Conservation (phyloP, 2,113 vertebrate species). For the Plecotus auritus region DNA sequence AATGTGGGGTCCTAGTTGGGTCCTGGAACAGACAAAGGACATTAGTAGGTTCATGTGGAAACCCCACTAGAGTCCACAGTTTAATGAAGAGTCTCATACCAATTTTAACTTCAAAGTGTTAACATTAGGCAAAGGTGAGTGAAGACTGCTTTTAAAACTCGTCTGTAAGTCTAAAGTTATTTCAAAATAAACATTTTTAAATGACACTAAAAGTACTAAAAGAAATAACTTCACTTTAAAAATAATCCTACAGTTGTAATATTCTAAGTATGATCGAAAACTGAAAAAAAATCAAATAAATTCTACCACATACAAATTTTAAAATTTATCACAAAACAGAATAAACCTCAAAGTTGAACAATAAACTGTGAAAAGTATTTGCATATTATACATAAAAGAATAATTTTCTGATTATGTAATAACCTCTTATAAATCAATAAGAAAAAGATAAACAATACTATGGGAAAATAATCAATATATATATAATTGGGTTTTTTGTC, state of each 20-base stretch:
- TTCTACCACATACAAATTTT: not conserved
- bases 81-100: not conserved
- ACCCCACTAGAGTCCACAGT: not conserved
- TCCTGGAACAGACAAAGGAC: not conserved
- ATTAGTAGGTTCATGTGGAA: not conserved
- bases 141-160: not conserved
- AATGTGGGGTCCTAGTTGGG: not conserved
- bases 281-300: not conserved
- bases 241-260: not conserved
- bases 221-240: not conserved
- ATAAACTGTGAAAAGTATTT: not conserved
- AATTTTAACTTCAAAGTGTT: not conserved
- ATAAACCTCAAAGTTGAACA: not conserved
- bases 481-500: not conserved
- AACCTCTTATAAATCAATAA: not conserved
- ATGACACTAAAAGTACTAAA: not conserved
- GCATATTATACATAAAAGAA: not conserved
- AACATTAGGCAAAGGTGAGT: not conserved
- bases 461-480: not conserved
- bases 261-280: not conserved
- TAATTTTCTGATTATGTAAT: not conserved
- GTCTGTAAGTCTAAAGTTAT: not conserved
- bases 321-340: not conserved
- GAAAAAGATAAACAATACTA: not conserved
- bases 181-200: not conserved